Evolutionary conservation across 2,113 vertebrate genomes (phyloP).

Genomic region (Mustela lutreola): DNA sequence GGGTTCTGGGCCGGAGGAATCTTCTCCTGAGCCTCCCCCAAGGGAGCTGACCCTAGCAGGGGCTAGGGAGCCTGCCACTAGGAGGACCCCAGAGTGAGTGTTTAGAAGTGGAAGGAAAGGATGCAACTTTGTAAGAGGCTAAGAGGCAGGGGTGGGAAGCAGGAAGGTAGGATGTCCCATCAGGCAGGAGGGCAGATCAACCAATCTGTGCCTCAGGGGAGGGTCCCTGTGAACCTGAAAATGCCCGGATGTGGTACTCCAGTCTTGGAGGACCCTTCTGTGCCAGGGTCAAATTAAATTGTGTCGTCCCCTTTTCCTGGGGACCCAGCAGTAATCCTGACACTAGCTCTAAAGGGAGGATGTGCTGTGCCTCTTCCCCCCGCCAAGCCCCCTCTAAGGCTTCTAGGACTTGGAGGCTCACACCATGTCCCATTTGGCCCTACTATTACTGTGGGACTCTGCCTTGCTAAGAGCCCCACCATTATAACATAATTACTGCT

Average conservation of each 20-base stretch:
- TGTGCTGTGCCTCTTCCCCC: accelerated
- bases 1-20: not conserved
- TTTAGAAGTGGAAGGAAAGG: not conserved
- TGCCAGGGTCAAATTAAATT: not conserved
- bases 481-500: conserved; percentile 90
- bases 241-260: not conserved
- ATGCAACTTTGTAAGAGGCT: not conserved
- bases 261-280: not conserved
- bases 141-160: not conserved
- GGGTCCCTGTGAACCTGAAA: not conserved
- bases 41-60: not conserved
- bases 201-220: not conserved
- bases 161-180: not conserved
- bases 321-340: not conserved
- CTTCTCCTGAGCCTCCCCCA: not conserved
- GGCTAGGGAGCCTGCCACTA: not conserved
- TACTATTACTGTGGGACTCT: conserved; percentile 82
- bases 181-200: not conserved
- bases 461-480: conserved; percentile 86
- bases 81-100: not conserved
- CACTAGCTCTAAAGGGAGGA: not conserved
- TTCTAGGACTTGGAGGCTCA: conserved; percentile 31
- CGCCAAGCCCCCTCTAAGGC: not conserved
- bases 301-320: not conserved
- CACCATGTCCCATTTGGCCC: conserved; percentile 78